Percentiles rank a stretch among this genome's conserved stretches.
phyloP scores from a whole-genome alignment of 2,888 invertebrate genomes.

The Ochropleura leucogaster region DNA sequence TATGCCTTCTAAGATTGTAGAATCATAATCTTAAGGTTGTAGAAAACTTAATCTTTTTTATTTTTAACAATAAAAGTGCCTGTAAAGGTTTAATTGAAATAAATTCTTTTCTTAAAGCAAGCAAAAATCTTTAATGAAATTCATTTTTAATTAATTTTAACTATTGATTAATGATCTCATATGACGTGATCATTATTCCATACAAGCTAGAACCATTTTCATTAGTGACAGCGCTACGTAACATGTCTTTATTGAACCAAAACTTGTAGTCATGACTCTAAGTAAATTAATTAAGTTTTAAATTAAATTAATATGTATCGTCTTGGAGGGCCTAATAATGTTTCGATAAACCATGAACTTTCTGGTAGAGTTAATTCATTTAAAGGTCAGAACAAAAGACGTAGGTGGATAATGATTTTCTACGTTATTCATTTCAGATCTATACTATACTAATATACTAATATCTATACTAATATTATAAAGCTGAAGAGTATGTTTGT shows the following conservation, averaged over 20 bases:
- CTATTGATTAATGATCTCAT: constrained; percentile 29
- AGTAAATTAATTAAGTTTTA: constrained; percentile 61
- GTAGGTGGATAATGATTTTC: background rate
- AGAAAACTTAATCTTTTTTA: too few relatives aligned
- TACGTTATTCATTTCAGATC: background rate
- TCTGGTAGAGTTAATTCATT: constrained; percentile 24
- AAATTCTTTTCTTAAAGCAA: background rate
- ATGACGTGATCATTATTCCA: too few relatives aligned
- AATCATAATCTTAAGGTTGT: too few relatives aligned
- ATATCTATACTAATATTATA: too few relatives aligned
- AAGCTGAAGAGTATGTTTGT: too few relatives aligned
- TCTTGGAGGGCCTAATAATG: constrained; percentile 35
- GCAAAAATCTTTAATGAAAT: background rate
- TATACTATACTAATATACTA: too few relatives aligned
- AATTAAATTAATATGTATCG: constrained; percentile 50
- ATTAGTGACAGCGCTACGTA: constrained; percentile 25
- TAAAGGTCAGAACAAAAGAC: constrained; percentile 19
- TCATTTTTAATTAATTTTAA: constrained; percentile 18
- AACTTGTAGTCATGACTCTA: constrained; percentile 38
- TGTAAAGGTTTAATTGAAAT: too few relatives aligned
- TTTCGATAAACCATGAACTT: constrained; percentile 17
- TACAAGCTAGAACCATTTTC: constrained; percentile 27
- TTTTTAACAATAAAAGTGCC: too few relatives aligned
- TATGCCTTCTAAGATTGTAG: too few relatives aligned
- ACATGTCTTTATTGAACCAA: constrained; percentile 25